Base-by-base conservation (phyloP, 2,113 vertebrate genomes). In the Eurypyga helias region DNA sequence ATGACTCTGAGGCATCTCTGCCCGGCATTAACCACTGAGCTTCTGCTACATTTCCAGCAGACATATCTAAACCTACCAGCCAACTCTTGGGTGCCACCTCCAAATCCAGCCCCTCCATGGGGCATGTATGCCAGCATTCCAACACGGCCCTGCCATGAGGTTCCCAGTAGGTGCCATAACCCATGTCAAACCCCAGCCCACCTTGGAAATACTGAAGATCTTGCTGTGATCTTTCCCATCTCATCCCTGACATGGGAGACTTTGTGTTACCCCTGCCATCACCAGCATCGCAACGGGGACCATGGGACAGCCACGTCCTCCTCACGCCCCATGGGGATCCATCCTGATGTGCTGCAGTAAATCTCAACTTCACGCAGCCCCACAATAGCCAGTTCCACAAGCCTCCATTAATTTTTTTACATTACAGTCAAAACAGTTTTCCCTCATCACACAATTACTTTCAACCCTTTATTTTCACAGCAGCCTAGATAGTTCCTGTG, bases 31-130 rank as follows among this genome's bases (percentile, higher is more conserved):
- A 92, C 91, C 28, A 7, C 73, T 49, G 60, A 83, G 36, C 48
- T 20, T 49, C 82, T 48, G 26, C 26, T 62, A 3, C 2, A 0
- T 29, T 86, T 83, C 51, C 71, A 92, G 58, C 66, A 82, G 38
- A 13, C 0, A 1, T 15, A 33, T 25, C 78, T n/a, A 71, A 76
- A 18, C 43, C 41, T 11, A 33, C 28, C 34, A 72, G 75, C 38
- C 3, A 5, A 3, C 23, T 29, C 58, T 5, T 4, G 6, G 21
- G 13, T 24, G 19, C 36, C 62, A 86, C 51, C 41, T 81, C 69
- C 3, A 5, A 60, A 81, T 15, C 21, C 0, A 0, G 26, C 11
- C 57, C 33, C 66, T 41, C 26, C 23, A 0, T 0, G 0, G 33
- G 13, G 13, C 70, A n/a, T 6, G 2, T 4, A 26, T 1, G 0